These are phyloP conservation scores for Drosophila nasuta DNA, from an alignment of 1,140 invertebrate species.

Conservation along the genomic window DNA sequence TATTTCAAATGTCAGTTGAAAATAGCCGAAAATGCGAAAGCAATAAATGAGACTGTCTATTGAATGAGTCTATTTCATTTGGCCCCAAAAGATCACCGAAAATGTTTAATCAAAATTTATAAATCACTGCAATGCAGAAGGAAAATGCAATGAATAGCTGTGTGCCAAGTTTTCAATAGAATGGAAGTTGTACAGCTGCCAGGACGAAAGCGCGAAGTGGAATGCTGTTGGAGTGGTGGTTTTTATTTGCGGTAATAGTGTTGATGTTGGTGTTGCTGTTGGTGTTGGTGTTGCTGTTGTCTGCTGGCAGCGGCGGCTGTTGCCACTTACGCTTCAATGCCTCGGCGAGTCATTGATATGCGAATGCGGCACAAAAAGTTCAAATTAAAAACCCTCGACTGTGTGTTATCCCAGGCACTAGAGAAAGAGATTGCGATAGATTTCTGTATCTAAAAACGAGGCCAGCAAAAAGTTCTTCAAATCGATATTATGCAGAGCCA, in stretches of 20 bases:
- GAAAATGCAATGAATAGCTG: constrained; percentile 16
- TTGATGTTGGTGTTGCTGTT: not conserved
- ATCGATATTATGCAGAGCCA: constrained; percentile 68
- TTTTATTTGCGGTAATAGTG: constrained; percentile 9
- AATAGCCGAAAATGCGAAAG: not conserved
- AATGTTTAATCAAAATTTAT: constrained; percentile 50
- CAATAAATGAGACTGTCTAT: constrained; percentile 1
- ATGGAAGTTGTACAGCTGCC: constrained; percentile 41
- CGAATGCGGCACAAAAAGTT: constrained; percentile 60
- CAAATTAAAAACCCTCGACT: constrained; percentile 79
- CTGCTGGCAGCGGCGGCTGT: constrained; percentile 52
- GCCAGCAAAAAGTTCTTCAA: constrained; percentile 47
- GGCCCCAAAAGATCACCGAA: constrained; percentile 6
- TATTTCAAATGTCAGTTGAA: constrained; percentile 12
- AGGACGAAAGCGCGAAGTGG: constrained; percentile 2
- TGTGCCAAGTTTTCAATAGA: constrained; percentile 55
- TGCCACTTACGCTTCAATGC: constrained; percentile 59
- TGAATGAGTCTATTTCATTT: constrained; percentile 21
- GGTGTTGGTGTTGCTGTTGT: constrained; percentile 12
- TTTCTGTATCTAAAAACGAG: constrained; percentile 14
- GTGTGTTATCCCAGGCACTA: constrained; percentile 69
- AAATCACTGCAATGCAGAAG: constrained; percentile 47
- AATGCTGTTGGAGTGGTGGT: constrained; percentile 18
- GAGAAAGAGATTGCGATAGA: constrained; percentile 39
- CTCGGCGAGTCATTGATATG: constrained; percentile 57